phyloP scores from a whole-genome alignment of 2,888 invertebrate species.

The Embidobia sp. region DNA sequence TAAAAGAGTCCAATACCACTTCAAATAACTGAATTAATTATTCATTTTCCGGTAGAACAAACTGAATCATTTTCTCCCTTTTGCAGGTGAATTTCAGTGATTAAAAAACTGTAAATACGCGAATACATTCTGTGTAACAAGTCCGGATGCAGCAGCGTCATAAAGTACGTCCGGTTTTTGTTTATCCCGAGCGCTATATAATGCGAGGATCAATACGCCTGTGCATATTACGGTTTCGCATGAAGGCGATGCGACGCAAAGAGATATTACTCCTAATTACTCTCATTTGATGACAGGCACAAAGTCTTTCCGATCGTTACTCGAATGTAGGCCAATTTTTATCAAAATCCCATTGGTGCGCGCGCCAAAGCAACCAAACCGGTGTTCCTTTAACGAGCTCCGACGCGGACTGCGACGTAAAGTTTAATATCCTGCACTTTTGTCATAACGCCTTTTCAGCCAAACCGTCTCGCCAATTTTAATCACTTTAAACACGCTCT shows the following conservation, averaged over 20 bases:
- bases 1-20: no score
- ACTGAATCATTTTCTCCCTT: background rate
- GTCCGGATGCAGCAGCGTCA: constrained; percentile 4
- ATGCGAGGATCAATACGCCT: constrained; percentile 45
- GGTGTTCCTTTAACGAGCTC: constrained; percentile 30
- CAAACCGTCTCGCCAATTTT: constrained; percentile 32
- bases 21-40: no score
- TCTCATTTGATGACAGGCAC: constrained; percentile 46
- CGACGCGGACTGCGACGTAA: constrained; percentile 25
- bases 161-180: constrained; percentile 40
- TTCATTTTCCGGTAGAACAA: background rate
- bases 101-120: constrained; percentile 2
- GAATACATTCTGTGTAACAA: constrained; percentile 1
- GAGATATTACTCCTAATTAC: constrained; percentile 59
- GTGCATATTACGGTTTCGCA: constrained; percentile 33
- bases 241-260: constrained; percentile 35
- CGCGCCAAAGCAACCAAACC: constrained; percentile 30
- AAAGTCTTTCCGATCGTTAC: constrained; percentile 46
- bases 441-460: constrained; percentile 34
- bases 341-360: constrained; percentile 54
- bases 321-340: constrained; percentile 60
- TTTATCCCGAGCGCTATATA: constrained; percentile 42
- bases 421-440: constrained; percentile 41
- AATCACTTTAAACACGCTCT: constrained; percentile 33
- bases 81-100: background rate